A percentile compares a stretch with the other conserved stretches of the same genome.
phyloP scores from a whole-genome alignment of 2,797 vertebrate genomes.

The Manis crassicaudata region DNA sequence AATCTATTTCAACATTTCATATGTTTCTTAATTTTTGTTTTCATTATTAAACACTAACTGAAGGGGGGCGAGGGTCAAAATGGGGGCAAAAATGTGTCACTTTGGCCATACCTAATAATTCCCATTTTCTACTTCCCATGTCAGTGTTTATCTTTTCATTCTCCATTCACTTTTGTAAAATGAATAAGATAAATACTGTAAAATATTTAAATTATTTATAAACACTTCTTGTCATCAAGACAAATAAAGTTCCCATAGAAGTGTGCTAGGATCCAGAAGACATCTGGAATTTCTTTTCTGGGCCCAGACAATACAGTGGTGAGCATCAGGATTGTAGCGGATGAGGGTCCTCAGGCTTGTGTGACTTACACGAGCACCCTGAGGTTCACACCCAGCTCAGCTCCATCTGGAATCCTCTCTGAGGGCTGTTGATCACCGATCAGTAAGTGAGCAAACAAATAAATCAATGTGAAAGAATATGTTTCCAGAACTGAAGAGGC shows the following conservation, averaged over 20 bases:
- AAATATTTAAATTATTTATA: slow-evolving; percentile 11
- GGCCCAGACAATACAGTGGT: neutral
- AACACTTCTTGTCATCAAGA: neutral
- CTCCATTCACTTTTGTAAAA: neutral
- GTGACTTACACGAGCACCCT: neutral
- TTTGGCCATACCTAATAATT: neutral
- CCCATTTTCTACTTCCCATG: neutral
- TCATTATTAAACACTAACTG: neutral
- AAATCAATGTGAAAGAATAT: neutral
- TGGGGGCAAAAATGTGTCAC: neutral
- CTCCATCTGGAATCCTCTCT: neutral
- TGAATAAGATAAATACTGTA: neutral
- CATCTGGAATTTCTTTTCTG: neutral
- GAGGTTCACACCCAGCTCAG: neutral
- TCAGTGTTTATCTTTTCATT: neutral
- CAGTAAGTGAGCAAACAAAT: neutral
- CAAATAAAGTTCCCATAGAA: neutral
- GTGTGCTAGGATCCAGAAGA: neutral
- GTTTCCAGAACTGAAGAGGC: neutral
- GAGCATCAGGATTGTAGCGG: neutral
- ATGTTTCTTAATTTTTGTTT: neutral
- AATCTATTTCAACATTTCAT: neutral
- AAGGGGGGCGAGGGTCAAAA: neutral
- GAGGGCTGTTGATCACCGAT: neutral
- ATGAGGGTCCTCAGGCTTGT: rapidly evolving